Conservation (phyloP, 2,888 invertebrate genomes). For the Danaus chrysippus region DNA sequence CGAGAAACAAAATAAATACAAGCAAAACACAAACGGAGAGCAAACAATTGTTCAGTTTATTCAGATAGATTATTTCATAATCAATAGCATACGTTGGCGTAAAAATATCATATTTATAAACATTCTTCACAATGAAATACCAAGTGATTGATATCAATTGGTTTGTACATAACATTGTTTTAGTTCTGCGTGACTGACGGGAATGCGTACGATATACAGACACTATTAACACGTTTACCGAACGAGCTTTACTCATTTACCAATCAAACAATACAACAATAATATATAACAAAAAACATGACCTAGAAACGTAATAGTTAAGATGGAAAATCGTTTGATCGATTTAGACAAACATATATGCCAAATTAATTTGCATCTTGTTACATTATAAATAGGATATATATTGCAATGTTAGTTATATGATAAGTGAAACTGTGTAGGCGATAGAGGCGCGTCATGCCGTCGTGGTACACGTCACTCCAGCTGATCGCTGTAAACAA, state of each 20-base stretch:
- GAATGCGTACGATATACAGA: not conserved
- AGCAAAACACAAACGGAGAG: too few species aligned
- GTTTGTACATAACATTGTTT: not conserved
- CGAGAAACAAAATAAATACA: too few species aligned
- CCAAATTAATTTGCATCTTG: not conserved
- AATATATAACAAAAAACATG: not conserved
- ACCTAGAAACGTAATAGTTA: not conserved
- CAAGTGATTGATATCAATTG: too few species aligned
- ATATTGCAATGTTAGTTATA: constrained; percentile 17
- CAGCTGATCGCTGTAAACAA: constrained; percentile 76
- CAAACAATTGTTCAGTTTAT: too few species aligned
- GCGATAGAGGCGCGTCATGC: constrained; percentile 23
- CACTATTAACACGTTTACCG: constrained; percentile 1
- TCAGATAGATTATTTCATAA: too few species aligned
- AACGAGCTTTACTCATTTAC: not conserved
- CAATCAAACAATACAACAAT: not conserved
- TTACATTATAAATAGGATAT: not conserved
- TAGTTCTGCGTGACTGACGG: not conserved
- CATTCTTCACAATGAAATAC: too few species aligned
- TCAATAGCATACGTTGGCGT: too few species aligned
- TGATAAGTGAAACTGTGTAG: constrained; percentile 18
- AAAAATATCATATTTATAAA: too few species aligned
- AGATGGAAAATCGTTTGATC: not conserved
- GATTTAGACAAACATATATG: not conserved
- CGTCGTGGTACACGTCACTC: constrained; percentile 54